These are phyloP conservation scores for Aphodius granarius DNA, from an alignment of 2,888 invertebrate species.

Conservation along the genomic window DNA sequence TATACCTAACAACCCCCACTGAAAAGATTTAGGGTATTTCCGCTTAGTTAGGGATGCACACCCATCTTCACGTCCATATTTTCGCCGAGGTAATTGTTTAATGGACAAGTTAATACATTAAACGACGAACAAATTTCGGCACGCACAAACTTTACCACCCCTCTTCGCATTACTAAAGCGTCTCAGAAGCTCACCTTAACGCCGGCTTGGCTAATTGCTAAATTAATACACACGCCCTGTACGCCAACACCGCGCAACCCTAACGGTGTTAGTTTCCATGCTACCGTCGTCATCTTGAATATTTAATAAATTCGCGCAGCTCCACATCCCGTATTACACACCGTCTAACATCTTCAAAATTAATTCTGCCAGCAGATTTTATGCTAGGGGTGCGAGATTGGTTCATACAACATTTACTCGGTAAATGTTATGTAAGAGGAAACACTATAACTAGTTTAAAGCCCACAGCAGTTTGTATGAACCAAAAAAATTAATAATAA, in stretches of 20 bases:
- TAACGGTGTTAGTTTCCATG: conserved; percentile 24
- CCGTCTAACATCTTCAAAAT: neutral
- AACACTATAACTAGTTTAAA: too few relatives aligned
- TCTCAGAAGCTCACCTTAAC: conserved; percentile 23
- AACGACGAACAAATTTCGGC: conserved; percentile 12
- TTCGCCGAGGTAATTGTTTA: conserved; percentile 15
- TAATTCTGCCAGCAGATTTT: neutral
- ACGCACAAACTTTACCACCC: conserved; percentile 15
- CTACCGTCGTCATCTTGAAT: conserved; percentile 21
- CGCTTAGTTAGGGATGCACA: neutral
- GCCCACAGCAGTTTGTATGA: too few relatives aligned
- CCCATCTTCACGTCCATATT: neutral
- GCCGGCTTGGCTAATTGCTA: conserved; percentile 21
- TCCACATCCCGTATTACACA: neutral
- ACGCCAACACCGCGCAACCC: neutral
- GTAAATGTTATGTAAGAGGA: too few relatives aligned
- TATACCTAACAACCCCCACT: neutral
- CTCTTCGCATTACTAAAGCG: conserved; percentile 12
- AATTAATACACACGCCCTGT: conserved; percentile 24
- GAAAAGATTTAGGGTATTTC: neutral
- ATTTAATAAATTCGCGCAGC: conserved; percentile 23
- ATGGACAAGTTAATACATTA: conserved; percentile 17
- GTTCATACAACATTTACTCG: too few relatives aligned
- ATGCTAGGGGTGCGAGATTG: neutral
- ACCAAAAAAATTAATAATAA: neutral